Base-by-base conservation (phyloP, 2,888 invertebrate genomes). In the Eilema griseolum region DNA sequence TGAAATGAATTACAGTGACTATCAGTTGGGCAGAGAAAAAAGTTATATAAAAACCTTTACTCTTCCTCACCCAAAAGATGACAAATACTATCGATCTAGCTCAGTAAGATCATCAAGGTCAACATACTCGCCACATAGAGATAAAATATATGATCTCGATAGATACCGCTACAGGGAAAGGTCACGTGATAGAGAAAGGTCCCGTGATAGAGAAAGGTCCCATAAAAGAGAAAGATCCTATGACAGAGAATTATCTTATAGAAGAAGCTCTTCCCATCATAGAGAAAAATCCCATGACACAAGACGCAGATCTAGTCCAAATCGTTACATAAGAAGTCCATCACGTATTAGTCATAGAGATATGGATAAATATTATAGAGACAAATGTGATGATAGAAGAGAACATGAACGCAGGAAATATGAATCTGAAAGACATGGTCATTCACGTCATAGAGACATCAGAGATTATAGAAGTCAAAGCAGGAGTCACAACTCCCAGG, bases 351-450 rank as follows among this genome's bases (percentile, higher is more conserved):
- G 88, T 69, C 79, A 86, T 14, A 83, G 82, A 68, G 86, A 83
- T 46, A 78, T 76, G 68, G 84, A 84, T 16, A 82, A 74, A 46
- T 80, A 79, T 72, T 78, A 83, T 24, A 83, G 72, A 67, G 75
- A 69, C 63, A 75, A 83, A 82, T 74, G 77, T 79, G 78, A 83
- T 66, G 78, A 84, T 41, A 75, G 80, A 57, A 77, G 80, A 67
- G 88, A 90, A 63, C 85, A 88, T 86, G 92, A 92, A 46, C 72
- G 84, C 56, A 89, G 85, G 67, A 88, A 85, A 77, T 75, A 86
- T 81, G 89, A 90, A 70, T 81, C 88, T 84, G 89, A 90, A 59
- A 83, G 83, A 63, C 83, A 80, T n/a, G 89, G 90, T 74, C 83
- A 87, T 33, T 78, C 84, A 24, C 77, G 76, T 24, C 73, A 83